phyloP scores from a whole-genome alignment of 2,888 invertebrate species.

The Cloeon dipterum region DNA sequence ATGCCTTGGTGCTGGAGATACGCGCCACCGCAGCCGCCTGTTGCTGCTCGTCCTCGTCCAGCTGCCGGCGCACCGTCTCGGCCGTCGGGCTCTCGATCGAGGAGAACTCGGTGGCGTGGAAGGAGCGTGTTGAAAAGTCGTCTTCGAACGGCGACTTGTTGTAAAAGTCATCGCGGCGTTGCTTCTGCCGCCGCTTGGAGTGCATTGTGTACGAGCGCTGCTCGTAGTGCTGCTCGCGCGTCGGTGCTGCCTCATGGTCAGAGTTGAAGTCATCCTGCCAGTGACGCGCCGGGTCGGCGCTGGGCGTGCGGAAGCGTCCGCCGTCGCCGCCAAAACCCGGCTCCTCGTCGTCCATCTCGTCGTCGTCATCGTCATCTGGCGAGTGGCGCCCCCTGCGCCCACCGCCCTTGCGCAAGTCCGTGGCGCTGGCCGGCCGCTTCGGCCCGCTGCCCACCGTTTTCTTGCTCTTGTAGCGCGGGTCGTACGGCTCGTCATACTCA shows the following conservation, averaged over 20 bases:
- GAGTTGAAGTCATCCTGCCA: background rate
- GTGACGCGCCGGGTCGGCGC: background rate
- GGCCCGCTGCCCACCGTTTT: background rate
- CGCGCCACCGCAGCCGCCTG: background rate
- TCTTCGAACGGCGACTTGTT: conserved; percentile 33
- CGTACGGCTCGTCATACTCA: background rate
- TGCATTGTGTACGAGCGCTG: conserved; percentile 2
- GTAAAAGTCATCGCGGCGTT: background rate
- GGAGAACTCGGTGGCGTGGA: conserved; percentile 9
- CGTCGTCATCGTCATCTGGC: background rate
- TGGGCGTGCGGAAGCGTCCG: background rate
- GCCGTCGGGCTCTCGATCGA: background rate
- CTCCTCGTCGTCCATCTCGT: too few species aligned
- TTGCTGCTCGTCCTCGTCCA: conserved; percentile 8
- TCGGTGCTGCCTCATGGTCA: conserved; percentile 1
- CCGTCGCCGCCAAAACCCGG: background rate
- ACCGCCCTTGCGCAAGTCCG: background rate
- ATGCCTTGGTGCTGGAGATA: background rate
- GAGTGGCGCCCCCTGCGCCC: background rate
- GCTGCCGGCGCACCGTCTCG: background rate
- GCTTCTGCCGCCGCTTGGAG: conserved; percentile 1
- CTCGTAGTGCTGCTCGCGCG: background rate
- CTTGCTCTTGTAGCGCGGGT: background rate
- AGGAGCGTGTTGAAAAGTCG: conserved; percentile 26
- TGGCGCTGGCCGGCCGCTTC: background rate